Evolutionary conservation across 2,797 vertebrate genomes (phyloP).

Genomic region (Sebastes cheni): DNA sequence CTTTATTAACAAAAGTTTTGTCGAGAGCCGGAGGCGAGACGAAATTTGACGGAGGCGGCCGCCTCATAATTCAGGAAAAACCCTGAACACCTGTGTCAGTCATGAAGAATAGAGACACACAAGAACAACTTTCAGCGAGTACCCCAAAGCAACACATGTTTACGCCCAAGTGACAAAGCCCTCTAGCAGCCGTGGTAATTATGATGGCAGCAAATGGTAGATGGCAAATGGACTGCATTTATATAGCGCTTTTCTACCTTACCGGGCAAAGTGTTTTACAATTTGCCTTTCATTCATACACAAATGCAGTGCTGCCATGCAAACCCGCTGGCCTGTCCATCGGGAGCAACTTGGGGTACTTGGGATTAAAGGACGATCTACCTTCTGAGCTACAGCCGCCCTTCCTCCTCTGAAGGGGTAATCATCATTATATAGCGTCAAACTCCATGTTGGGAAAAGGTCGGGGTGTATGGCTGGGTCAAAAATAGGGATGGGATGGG

Average conservation of each 20-base stretch:
- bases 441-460: not conserved
- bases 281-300: not conserved
- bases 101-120: not conserved
- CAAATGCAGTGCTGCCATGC: not conserved
- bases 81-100: too few species aligned
- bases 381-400: too few species aligned
- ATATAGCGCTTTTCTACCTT: too few species aligned
- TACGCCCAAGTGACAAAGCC: not conserved
- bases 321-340: not conserved
- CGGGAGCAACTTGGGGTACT: too few species aligned
- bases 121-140: not conserved
- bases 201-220: not conserved
- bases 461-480: not conserved
- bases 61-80: too few species aligned
- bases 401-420: accelerated
- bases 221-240: not conserved
- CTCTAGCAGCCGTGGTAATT: not conserved
- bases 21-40: accelerated
- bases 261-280: not conserved
- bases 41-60: too few species aligned
- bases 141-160: not conserved
- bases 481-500: not conserved
- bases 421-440: too few species aligned
- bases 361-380: too few species aligned
- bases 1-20: too few species aligned